Evolutionary conservation across 2,888 invertebrate genomes (phyloP), one percentile per base, ranked within the genome.

Genomic region (Drosophila flavopinicola): DNA sequence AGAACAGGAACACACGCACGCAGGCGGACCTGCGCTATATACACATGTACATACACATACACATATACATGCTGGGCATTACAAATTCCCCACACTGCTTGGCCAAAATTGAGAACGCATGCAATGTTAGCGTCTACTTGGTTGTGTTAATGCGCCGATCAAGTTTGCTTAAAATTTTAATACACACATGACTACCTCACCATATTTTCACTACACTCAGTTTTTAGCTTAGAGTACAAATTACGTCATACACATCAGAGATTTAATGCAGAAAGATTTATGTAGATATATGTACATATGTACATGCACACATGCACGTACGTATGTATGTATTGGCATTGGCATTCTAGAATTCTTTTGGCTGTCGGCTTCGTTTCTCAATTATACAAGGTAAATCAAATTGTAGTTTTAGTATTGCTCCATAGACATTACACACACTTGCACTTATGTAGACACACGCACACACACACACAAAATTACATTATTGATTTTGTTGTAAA

Each of bases 221-320:
- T 39, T 15, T 45, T 44, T 33, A 30, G 11, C 13, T 45, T 9
- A n/a, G n/a, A n/a, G n/a, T n/a, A 32, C 27, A 51, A 57, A 69
- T 68, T 68, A 68, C 67, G 67, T 68, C 67, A 68, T 68, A 15
- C 54, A 39, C 15, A 25, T 6, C 33, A 30, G 15, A 51, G 32
- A 56, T 45, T 49, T 39, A 6, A 56, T 17, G 27, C 37, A 44
- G 1, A 23, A 35, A 25, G 24, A 54, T 54, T 6, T 37, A 9
- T 44, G n/a, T n/a, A n/a, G n/a, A n/a, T n/a, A n/a, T 33, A 27
- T 32, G 30, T 41, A 13, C 41, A 20, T 3, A 20, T 4, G 20
- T 39, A 33, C 5, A 10, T 27, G 27, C 11, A 39, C 30, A 25
- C 4, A 33, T 41, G 13, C 41, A 20, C 23, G 29, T 10, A 17